These are phyloP conservation scores for Synchiropus splendidus DNA, from an alignment of 2,113 vertebrate species.

Conservation along the genomic window DNA sequence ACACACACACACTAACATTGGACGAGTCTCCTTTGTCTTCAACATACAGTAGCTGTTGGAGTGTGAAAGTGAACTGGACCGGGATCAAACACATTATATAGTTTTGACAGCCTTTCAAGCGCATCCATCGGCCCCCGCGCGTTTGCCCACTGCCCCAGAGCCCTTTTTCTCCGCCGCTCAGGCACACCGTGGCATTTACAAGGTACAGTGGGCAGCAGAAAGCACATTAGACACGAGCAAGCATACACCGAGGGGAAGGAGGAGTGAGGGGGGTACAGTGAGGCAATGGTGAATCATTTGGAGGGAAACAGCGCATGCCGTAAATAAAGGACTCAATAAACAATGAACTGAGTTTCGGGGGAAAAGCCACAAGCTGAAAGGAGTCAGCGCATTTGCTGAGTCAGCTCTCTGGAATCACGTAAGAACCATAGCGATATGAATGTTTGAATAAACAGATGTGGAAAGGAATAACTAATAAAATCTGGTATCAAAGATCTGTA, in stretches of 20 bases:
- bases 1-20: conserved; percentile 20
- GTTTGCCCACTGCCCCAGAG: conserved; percentile 50
- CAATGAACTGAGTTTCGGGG: conserved; percentile 1
- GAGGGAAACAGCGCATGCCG: conserved; percentile 12
- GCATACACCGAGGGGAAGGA: conserved; percentile 21
- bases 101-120: conserved; percentile 56
- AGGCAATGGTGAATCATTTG: conserved; percentile 26
- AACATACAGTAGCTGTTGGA: conserved; percentile 37
- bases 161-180: conserved; percentile 42
- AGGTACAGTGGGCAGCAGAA: conserved; percentile 54
- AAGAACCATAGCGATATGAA: too few relatives aligned
- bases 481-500: too few relatives aligned
- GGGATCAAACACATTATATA: conserved; percentile 52
- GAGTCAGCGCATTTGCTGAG: too few relatives aligned
- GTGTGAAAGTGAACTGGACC: conserved; percentile 57
- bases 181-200: conserved; percentile 57
- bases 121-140: conserved; percentile 40
- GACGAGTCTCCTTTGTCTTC: conserved; percentile 41
- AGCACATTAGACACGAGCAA: conserved; percentile 45
- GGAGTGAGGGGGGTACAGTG: conserved; percentile 14
- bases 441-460: too few relatives aligned
- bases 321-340: conserved; percentile 19
- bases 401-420: too few relatives aligned
- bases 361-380: too few relatives aligned
- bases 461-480: too few relatives aligned